Base-by-base conservation (phyloP, 2,113 vertebrate genomes). In the Aix galericulata region DNA sequence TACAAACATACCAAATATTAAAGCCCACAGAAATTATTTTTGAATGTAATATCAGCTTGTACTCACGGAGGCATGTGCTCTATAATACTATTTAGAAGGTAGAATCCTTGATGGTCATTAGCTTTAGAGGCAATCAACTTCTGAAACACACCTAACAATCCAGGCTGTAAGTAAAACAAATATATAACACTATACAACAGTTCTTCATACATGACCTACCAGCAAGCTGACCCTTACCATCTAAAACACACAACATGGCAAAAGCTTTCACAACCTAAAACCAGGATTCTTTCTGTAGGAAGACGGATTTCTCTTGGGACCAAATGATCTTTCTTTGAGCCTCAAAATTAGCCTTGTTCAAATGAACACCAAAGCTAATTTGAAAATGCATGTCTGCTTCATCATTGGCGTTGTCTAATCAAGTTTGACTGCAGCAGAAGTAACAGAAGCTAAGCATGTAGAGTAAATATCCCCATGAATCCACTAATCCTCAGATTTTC, bases 91-190 rank as follows among this genome's bases (percentile, higher is more conserved):
- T 99, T 99, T 15, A 99, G 98, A 67, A 99, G 98, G 92, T 99
- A 99, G 96, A 99, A 99, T 22, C 99, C 99, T 97, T 99, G 99
- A 94, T 99, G 99, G 97, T 99, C 99, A 21, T 99, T 99, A 82
- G 99, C 99, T 96, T 99, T 99, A 52, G 99, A 99, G 77, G 99
- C 99, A 86, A 99, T 99, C 83, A 99, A 88, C 97, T 99, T 99
- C 97, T 99, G 99, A 97, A 99, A 99, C 93, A 99, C 99, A 86
- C 99, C 99, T 27, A 99, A 97, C 75, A 99, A 96, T 36, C 99
- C 99, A 88, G 99, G 99, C 99, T 99, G 91, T 48, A 97, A 97
- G 17, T 32, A 92, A 96, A 84, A 81, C 38, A 88, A 68, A 88
- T 21, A 46, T 1, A 58, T 68, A 78, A 68, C 31, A 31, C 32